Evolutionary conservation across 2,797 vertebrate genomes (phyloP).

Genomic region (Ispidina picta): DNA sequence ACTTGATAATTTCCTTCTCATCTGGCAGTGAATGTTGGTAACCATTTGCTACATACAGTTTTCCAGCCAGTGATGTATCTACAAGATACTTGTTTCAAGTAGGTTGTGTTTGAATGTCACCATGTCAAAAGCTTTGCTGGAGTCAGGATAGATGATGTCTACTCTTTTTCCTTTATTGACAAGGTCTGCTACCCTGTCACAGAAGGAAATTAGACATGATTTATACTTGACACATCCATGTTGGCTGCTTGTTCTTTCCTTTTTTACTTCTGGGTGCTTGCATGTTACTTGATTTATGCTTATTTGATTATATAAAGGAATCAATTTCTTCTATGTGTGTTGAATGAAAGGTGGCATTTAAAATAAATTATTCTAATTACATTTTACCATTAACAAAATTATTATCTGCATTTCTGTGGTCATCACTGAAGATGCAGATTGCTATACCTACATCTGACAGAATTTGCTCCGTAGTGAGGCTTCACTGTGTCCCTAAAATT

Average conservation of each 20-base stretch:
- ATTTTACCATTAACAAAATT: not conserved
- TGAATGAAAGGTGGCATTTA: not conserved
- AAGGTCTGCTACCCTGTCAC: constrained; percentile 54
- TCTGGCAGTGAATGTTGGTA: not conserved
- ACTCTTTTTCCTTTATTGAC: constrained; percentile 57
- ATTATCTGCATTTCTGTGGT: not conserved
- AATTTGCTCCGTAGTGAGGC: not conserved
- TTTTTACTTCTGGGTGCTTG: constrained; percentile 17
- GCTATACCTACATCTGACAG: not conserved
- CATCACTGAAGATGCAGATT: not conserved
- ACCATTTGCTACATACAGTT: not conserved
- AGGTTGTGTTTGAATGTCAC: constrained; percentile 24
- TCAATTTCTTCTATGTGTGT: not conserved
- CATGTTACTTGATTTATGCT: not conserved
- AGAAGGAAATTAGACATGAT: constrained; percentile 50
- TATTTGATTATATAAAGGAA: constrained; percentile 3
- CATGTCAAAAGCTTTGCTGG: constrained; percentile 53
- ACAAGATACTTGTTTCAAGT: not conserved
- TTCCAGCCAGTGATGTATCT: constrained; percentile 6
- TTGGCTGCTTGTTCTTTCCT: constrained; percentile 23
- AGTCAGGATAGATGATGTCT: constrained; percentile 63
- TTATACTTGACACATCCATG: constrained; percentile 39
- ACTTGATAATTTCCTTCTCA: not conserved
- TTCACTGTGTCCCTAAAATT: not conserved
- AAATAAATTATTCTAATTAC: not conserved